These are phyloP conservation scores for Galerucella pusilla DNA, from an alignment of 2,888 invertebrate genomes.

Conservation along the genomic window DNA sequence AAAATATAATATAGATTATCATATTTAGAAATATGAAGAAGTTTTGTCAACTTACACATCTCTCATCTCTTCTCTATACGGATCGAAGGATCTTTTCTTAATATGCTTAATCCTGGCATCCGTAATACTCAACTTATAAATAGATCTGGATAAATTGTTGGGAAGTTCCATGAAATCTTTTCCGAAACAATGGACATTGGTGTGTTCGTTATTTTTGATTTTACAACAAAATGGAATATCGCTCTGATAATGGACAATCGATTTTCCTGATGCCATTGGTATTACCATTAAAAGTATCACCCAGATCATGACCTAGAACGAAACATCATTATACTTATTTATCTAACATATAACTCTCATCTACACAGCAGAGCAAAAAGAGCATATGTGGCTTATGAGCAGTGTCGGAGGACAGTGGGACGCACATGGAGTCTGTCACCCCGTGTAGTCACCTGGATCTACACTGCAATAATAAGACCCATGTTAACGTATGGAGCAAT, in stretches of 20 bases:
- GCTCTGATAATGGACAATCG: neutral
- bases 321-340: neutral
- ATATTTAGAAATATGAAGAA: too few relatives aligned
- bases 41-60: constrained; percentile 60
- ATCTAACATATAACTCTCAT: too few relatives aligned
- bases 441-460: too few relatives aligned
- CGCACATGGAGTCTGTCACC: too few relatives aligned
- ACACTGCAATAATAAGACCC: too few relatives aligned
- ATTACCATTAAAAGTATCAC: neutral
- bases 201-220: constrained; percentile 44
- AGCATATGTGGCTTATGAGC: too few relatives aligned
- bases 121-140: constrained; percentile 59
- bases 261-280: neutral
- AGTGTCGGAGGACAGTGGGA: too few relatives aligned
- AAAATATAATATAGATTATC: constrained; percentile 12
- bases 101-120: constrained; percentile 59
- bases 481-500: too few relatives aligned
- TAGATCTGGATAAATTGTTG: constrained; percentile 52
- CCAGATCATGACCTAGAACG: constrained; percentile 22
- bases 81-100: constrained; percentile 56
- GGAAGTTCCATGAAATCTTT: constrained; percentile 57
- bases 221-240: constrained; percentile 39
- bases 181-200: constrained; percentile 57
- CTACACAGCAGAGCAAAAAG: too few relatives aligned
- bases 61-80: constrained; percentile 59